Percentiles rank a stretch among this genome's conserved stretches.
These are phyloP conservation scores for Stomatorhinus walkeri DNA, from an alignment of 2,797 vertebrate species.

Conservation along the genomic window DNA sequence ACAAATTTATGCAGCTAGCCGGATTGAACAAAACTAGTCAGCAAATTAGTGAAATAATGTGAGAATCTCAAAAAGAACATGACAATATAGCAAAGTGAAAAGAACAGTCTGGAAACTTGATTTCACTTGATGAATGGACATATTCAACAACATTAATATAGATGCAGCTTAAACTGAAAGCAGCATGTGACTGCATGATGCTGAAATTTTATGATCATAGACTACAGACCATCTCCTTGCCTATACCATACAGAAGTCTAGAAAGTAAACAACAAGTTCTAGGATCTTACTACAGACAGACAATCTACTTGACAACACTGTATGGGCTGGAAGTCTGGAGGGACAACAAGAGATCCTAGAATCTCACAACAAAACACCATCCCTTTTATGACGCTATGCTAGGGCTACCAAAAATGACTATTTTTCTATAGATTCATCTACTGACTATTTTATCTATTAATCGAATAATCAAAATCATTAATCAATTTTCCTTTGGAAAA, in stretches of 20 bases:
- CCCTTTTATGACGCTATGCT: not conserved
- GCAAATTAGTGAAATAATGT: not conserved
- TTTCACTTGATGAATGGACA: not conserved
- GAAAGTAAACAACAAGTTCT: not conserved
- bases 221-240: not conserved
- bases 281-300: not conserved
- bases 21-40: not conserved
- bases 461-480: not conserved
- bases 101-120: not conserved
- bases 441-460: not conserved
- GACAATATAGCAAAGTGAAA: not conserved
- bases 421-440: not conserved
- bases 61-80: not conserved
- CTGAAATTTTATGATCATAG: not conserved
- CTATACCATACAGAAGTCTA: not conserved
- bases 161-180: not conserved
- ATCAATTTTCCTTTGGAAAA: not conserved
- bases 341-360: not conserved
- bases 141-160: not conserved
- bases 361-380: not conserved
- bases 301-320: not conserved
- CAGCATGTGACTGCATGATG: not conserved
- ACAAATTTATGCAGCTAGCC: not conserved
- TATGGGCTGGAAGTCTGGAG: not conserved
- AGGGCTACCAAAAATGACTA: not conserved